Percentiles rank a stretch among this genome's conserved stretches.
Evolutionary conservation across 2,113 vertebrate genomes (phyloP).

Genomic region (Eira barbara): DNA sequence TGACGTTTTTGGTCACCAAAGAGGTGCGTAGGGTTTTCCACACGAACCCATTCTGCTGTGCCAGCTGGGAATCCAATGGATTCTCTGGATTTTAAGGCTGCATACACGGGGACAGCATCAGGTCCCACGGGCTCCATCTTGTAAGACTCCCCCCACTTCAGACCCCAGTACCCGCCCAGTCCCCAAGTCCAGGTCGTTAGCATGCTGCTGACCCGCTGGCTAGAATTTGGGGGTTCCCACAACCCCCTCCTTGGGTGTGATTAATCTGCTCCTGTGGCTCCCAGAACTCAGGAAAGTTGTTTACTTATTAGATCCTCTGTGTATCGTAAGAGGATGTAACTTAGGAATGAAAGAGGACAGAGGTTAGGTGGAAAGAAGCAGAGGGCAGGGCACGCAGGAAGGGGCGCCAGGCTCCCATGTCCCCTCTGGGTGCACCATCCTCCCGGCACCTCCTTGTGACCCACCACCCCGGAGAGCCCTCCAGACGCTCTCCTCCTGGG

Average conservation of each 20-base stretch:
- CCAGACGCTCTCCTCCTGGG: not conserved
- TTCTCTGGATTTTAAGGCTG: not conserved
- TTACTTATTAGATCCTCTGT: not conserved
- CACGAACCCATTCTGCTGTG: not conserved
- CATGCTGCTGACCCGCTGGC: not conserved
- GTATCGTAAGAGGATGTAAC: not conserved
- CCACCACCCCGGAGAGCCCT: not conserved
- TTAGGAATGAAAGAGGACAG: not conserved
- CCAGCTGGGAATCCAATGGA: no score
- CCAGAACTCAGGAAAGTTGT: not conserved
- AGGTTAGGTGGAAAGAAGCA: not conserved
- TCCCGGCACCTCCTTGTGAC: not conserved
- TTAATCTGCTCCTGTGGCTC: not conserved
- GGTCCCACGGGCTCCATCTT: not conserved
- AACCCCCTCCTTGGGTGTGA: not conserved
- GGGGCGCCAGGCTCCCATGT: accelerated
- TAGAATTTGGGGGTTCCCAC: not conserved
- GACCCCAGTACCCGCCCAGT: accelerated
- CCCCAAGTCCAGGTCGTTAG: no score
- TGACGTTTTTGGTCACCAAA: not conserved
- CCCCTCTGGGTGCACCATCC: not conserved
- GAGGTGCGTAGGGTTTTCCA: not conserved
- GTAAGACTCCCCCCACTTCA: not conserved
- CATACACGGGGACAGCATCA: not conserved
- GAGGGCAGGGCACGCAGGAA: not conserved